Evolutionary conservation across 2,888 invertebrate species (phyloP).

Genomic region (Hirtodrosophila cameraria): DNA sequence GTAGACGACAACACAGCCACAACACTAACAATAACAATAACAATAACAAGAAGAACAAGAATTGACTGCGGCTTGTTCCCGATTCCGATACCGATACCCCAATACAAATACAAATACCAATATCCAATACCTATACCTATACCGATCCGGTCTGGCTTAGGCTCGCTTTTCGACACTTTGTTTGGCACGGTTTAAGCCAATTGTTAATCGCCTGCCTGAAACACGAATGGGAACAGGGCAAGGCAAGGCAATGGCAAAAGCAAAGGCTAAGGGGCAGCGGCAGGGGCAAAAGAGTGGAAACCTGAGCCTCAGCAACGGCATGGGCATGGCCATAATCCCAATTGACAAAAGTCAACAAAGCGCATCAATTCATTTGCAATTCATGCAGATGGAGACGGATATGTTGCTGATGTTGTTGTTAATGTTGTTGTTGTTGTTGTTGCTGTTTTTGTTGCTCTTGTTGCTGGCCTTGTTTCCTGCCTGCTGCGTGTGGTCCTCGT

Average conservation of each 20-base stretch:
- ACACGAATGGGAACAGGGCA: conserved; percentile 4
- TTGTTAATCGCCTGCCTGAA: conserved; percentile 61
- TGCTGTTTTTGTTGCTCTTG: conserved; percentile 9
- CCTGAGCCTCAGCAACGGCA: neutral
- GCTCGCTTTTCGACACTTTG: conserved; percentile 79
- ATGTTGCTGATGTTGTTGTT: conserved; percentile 12
- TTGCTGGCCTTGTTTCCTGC: conserved; percentile 40
- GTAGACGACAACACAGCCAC: conserved; percentile 36
- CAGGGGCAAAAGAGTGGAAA: neutral
- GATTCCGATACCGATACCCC: conserved; percentile 20
- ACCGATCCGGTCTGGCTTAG: conserved; percentile 65
- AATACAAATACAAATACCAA: too few relatives aligned
- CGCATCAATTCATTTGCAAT: conserved; percentile 81
- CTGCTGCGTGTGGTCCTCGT: conserved; percentile 58
- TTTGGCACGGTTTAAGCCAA: conserved; percentile 79
- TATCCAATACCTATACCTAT: conserved; percentile 30
- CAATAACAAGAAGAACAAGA: conserved; percentile 18
- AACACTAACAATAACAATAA: conserved; percentile 9
- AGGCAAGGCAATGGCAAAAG: neutral
- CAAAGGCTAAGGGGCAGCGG: neutral
- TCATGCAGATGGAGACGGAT: conserved; percentile 62
- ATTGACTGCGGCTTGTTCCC: conserved; percentile 24
- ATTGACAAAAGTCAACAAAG: conserved; percentile 82
- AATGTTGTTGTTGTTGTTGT: conserved; percentile 10
- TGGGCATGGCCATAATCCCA: conserved; percentile 72